Evolutionary conservation across 2,113 vertebrate species (phyloP), one percentile per base, ranked within the genome.

Genomic region (Pachyramphus minor): DNA sequence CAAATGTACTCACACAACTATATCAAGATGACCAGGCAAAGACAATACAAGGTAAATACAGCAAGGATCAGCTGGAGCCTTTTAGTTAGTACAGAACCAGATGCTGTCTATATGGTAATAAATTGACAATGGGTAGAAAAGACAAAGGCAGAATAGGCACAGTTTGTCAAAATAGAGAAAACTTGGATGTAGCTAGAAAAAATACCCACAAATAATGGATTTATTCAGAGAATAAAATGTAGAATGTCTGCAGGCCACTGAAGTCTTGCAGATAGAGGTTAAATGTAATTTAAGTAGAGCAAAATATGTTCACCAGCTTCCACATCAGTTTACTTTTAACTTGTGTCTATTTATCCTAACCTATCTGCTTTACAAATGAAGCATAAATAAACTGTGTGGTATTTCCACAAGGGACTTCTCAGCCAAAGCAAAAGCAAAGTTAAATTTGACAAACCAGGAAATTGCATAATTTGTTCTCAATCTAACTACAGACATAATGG

Each of bases 371-470:
- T 56, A 86, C 45, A 92, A 93, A 88, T 39, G 50, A 85, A 86
- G 47, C 3, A 1, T 60, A 94, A 83, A 96, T 80, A 87, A 90
- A 56, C 59, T 37, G 33, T 7, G 20, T 11, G 16, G 5, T 47
- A 15, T 75, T 84, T 68, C 68, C 89, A 78, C 69, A 67, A 67
- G 76, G 73, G 76, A 89, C 52, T 6, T 49, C 8, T 92, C 88
- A 93, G 72, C n/a, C 23, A 31, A 74, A 81, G 56, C 8, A 89
- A 81, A 93, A 67, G 16, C 56, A 75, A 93, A 87, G 73, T 87
- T 92, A 92, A 89, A 75, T 96, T 75, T 90, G 86, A 93, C 73
- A 95, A 81, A 84, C 17, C 27, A 72, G 64, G 80, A 91, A 92
- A 89, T n/a, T 8, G 64, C 35, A 75, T 56, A 27, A 72, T 89